Base-by-base conservation (phyloP, 2,797 vertebrate species). In the Microhierax caerulescens region DNA sequence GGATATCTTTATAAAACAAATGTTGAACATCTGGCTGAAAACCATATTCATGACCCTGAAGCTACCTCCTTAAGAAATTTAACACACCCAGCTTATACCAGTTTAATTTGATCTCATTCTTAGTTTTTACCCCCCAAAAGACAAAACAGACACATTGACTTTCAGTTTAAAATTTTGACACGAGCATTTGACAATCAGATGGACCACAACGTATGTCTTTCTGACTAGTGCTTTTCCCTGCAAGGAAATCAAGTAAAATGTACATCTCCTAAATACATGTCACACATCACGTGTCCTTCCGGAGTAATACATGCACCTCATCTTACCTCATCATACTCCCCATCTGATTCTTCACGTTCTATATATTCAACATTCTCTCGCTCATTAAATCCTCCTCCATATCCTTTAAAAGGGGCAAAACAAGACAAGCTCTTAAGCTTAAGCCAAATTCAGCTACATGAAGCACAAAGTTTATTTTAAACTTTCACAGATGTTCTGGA, bases 361-460 rank as follows among this genome's bases (percentile, higher is more conserved):
- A 99, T 99, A 93, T 99, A 99, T 30, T 99, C 99, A 47, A 99
- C 99, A 56, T 99, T 99, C 95, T 99, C 99, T 88, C 99, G 98
- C 91, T 99, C 99, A 83, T 99, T 99, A 96, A 99, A 99, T 43
- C 99, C 99, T 83, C 99, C 99, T 73, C 99, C 99, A 25, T 99
- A 99, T 30, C 99, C 99, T 99, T 87, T 64, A 81, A 65, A 63
- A 64, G 57, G 28, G 27, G 9, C 8, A 93, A 43, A 92, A 60
- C 54, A 75, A 47, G 48, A 86, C 79, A 75, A 10, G 5, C 13
- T 63, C 56, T 50, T 37, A 9, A 70, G 76, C 23, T 60, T 72
- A 53, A 41, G 41, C 15, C 75, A 41, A 48, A 21, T 4, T 12
- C 54, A 17, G 37, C 48, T 37, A 19, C 15, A 2, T 0, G 2